phyloP scores from a whole-genome alignment of 2,797 vertebrate genomes.

The Acrossocheilus fasciatus region DNA sequence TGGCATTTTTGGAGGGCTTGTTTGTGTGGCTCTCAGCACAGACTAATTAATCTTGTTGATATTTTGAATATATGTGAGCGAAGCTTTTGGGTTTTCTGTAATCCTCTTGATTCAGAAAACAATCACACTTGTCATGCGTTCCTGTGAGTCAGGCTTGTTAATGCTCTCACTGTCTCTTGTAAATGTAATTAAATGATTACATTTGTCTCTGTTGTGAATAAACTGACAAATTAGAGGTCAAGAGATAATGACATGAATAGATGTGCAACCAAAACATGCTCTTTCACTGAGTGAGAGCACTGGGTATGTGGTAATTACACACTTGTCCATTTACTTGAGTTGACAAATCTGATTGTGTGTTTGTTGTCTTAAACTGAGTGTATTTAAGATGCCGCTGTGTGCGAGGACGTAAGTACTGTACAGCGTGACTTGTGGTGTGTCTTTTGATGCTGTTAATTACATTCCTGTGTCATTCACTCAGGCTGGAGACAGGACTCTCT shows the following conservation, averaged over 20 bases:
- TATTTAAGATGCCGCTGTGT: conserved; percentile 8
- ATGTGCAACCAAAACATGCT: conserved; percentile 45
- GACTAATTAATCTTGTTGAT: conserved; percentile 36
- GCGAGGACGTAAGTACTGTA: conserved; percentile 7
- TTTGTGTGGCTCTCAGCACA: neutral
- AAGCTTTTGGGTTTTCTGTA: conserved; percentile 28
- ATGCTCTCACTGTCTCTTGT: conserved; percentile 40
- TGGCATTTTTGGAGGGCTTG: neutral
- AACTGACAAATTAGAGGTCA: conserved; percentile 48
- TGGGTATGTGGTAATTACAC: conserved; percentile 36
- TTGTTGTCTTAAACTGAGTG: conserved; percentile 37
- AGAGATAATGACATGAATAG: conserved; percentile 46
- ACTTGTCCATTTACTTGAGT: conserved; percentile 47
- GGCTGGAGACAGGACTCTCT: conserved; percentile 28
- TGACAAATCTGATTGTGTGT: conserved; percentile 33
- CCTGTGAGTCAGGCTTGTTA: conserved; percentile 37
- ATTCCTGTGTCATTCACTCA: conserved; percentile 39
- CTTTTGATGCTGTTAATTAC: conserved; percentile 50
- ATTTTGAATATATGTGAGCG: conserved; percentile 21
- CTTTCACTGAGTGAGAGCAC: conserved; percentile 32
- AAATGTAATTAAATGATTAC: conserved; percentile 43
- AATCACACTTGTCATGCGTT: conserved; percentile 39
- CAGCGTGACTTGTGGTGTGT: neutral
- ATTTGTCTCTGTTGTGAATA: conserved; percentile 46
- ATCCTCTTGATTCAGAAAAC: conserved; percentile 47